phyloP scores from a whole-genome alignment of 2,797 vertebrate species.

The Eupleurogrammus muticus region DNA sequence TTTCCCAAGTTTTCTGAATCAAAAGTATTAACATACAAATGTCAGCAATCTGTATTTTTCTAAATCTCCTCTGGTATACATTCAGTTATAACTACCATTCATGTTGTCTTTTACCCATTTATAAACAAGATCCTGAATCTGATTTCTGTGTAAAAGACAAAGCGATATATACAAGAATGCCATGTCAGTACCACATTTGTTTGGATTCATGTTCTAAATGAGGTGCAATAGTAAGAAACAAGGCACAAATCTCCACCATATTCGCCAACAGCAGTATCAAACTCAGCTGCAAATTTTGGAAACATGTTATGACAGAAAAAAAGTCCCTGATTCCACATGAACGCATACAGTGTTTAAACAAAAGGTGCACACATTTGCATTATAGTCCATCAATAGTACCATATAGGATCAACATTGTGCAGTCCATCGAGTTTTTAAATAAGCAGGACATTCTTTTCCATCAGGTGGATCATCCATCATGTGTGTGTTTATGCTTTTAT shows the following conservation, averaged over 20 bases:
- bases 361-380: slow-evolving; percentile 49
- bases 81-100: slow-evolving; percentile 34
- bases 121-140: slow-evolving; percentile 25
- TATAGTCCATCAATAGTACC: slow-evolving; percentile 48
- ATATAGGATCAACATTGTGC: slow-evolving; percentile 1
- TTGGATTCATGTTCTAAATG: slow-evolving; percentile 6
- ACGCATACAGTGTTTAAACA: slow-evolving; percentile 53
- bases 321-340: slow-evolving; percentile 60
- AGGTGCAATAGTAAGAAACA: slow-evolving; percentile 26
- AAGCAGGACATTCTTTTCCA: slow-evolving; percentile 20
- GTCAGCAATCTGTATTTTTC: slow-evolving; percentile 10
- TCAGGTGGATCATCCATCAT: slow-evolving; percentile 10
- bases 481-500: slow-evolving; percentile 23
- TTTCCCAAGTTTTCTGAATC: slow-evolving; percentile 27
- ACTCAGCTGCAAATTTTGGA: slow-evolving; percentile 10
- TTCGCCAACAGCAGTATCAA: slow-evolving; percentile 19
- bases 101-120: slow-evolving; percentile 17
- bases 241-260: slow-evolving; percentile 26
- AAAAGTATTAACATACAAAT: slow-evolving; percentile 40
- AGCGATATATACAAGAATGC: slow-evolving; percentile 68
- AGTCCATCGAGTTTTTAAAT: slow-evolving; percentile 34
- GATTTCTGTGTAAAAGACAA: slow-evolving; percentile 45
- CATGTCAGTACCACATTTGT: slow-evolving; percentile 1
- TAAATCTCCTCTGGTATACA: slow-evolving; percentile 41
- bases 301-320: slow-evolving; percentile 29